These are phyloP conservation scores for Ferrisia virgata DNA, from an alignment of 2,888 invertebrate genomes.

Conservation along the genomic window DNA sequence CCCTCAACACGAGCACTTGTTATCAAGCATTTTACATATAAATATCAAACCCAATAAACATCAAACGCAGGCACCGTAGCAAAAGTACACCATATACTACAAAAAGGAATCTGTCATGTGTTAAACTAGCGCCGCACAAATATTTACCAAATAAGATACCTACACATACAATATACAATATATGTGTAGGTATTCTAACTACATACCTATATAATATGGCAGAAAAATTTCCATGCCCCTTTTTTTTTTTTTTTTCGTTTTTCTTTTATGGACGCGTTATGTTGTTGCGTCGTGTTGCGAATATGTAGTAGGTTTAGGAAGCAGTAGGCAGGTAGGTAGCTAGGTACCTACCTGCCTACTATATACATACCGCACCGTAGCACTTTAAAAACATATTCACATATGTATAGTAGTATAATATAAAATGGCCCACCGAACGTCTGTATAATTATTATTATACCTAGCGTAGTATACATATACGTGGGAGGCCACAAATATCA, in stretches of 20 bases:
- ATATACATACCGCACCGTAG: neutral
- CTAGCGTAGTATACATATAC: no score
- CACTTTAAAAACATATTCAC: neutral
- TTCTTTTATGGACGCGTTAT: neutral
- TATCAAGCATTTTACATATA: slow-evolving; percentile 14
- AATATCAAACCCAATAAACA: slow-evolving; percentile 24
- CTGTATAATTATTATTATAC: neutral
- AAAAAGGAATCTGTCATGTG: neutral
- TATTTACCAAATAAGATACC: slow-evolving; percentile 13
- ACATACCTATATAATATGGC: neutral
- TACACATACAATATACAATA: neutral
- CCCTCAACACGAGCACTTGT: neutral
- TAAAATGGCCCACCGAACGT: no score
- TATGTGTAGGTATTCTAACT: no score
- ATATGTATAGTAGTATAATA: no score
- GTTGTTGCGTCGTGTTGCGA: no score
- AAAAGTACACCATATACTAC: neutral
- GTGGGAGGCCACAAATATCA: neutral
- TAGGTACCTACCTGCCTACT: no score
- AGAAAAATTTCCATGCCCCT: neutral
- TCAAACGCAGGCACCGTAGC: slow-evolving; percentile 2
- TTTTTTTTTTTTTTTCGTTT: neutral
- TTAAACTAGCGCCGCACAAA: neutral
- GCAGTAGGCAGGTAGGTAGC: no score
- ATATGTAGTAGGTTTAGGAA: no score